Evolutionary conservation across 2,797 vertebrate genomes (phyloP).

Genomic region (Emydoidea blandingii): DNA sequence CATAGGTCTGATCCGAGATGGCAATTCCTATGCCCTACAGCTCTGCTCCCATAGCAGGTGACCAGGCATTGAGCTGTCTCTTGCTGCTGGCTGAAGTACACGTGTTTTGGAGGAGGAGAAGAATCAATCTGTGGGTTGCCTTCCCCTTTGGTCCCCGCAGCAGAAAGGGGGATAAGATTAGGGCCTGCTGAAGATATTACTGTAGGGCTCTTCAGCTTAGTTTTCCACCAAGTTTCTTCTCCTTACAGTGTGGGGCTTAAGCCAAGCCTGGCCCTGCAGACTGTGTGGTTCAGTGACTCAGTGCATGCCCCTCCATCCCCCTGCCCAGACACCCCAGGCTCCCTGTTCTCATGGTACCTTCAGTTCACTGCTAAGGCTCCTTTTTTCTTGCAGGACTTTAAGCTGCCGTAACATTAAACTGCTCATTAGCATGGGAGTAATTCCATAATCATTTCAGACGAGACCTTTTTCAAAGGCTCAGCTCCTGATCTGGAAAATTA

Average conservation of each 20-base stretch:
- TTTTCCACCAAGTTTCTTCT: not conserved
- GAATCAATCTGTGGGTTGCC: fast-evolving
- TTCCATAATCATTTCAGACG: constrained; percentile 71
- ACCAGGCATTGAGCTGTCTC: not conserved
- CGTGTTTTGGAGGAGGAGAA: not conserved
- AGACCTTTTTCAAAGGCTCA: constrained; percentile 50
- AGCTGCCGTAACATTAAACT: constrained; percentile 43
- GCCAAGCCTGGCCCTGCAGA: not conserved
- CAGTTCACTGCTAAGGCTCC: not conserved
- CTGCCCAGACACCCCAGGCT: not conserved
- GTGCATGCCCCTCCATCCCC: not conserved
- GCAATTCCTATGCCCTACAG: not conserved
- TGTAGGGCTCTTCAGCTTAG: not conserved
- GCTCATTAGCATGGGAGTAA: constrained; percentile 65
- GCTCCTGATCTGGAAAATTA: constrained; percentile 70
- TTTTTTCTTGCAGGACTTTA: constrained; percentile 20
- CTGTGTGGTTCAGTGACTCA: not conserved
- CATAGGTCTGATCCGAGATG: not conserved
- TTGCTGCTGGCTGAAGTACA: fast-evolving
- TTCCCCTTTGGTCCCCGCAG: too few species aligned
- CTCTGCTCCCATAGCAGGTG: fast-evolving
- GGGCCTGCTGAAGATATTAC: not conserved
- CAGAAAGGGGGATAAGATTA: not conserved
- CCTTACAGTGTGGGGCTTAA: fast-evolving
- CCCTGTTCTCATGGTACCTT: not conserved